Evolutionary conservation across 2,797 vertebrate genomes (phyloP), one percentile per base, ranked within the genome.

Genomic region (Tapera naevia): DNA sequence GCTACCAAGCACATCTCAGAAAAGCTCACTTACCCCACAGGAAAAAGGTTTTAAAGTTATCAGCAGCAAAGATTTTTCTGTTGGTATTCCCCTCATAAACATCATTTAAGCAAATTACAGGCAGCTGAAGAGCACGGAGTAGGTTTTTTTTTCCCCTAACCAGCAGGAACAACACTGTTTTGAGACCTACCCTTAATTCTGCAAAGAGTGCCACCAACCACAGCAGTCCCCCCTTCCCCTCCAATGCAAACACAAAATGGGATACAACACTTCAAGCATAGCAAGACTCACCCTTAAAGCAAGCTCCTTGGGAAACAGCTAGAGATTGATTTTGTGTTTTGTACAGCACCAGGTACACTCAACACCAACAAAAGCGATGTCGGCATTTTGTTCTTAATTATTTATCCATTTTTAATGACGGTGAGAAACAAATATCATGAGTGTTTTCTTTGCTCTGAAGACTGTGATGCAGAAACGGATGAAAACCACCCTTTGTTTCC

Each of bases 231-330:
- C 27, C 43, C 56, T 5, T 19, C 60, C 32, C 80, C 58, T 3
- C 46, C 74, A 7, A 2, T 0, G 24, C 53, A 27, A 18, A 16
- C 39, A 27, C 33, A 15, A 10, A 10, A 10, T 0, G 45, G 64
- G 72, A 39, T 2, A 17, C n/a, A 19, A 7, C 6, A 0, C 54
- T 10, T 18, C 5, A 4, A 32, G 81, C 66, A 8, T 0, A 2
- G 41, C 62, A 11, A 45, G 28, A 12, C 61, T 53, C 91, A 32
- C 22, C 76, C 88, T 23, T 9, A 4, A 7, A 76, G 41, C 51
- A 1, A 32, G 58, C 57, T 70, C 81, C 82, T 17, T 48, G 39
- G 69, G 46, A 27, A 41, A 41, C 50, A 10, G 72, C 54, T 28
- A n/a, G 69, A 41, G 51, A 14, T 8, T 0, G 5, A 27, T 7